A percentile compares a stretch with the other conserved stretches of the same genome.
These are phyloP conservation scores for Drosophila kanapiae DNA, from an alignment of 1,140 invertebrate species.

Conservation along the genomic window DNA sequence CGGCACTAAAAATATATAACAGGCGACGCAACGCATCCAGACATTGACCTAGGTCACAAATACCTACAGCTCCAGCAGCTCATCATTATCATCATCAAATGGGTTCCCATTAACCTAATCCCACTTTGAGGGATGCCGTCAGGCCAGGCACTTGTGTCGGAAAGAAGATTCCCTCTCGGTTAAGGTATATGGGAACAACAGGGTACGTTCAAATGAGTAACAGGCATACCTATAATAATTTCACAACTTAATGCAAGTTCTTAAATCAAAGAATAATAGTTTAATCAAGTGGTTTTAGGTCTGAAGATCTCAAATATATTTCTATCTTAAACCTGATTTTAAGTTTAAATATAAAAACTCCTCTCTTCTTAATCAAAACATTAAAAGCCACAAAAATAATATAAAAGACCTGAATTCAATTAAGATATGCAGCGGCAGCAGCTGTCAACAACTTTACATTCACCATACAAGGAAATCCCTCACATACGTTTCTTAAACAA, in stretches of 20 bases:
- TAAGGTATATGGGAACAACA: constrained; percentile 21
- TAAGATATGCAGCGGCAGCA: constrained; percentile 15
- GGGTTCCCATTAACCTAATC: constrained; percentile 46
- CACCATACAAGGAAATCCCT: constrained; percentile 16
- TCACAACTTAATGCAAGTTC: background rate
- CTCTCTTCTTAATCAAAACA: constrained; percentile 17
- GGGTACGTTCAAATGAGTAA: constrained; percentile 6
- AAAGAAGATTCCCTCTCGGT: constrained; percentile 35
- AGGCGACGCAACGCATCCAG: constrained; percentile 38
- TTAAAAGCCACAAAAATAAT: constrained; percentile 23
- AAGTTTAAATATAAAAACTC: constrained; percentile 7
- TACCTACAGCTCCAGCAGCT: constrained; percentile 3
- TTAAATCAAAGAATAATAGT: background rate
- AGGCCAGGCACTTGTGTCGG: constrained; percentile 9
- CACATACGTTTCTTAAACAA: constrained; percentile 1
- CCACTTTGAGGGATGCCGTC: constrained; percentile 29
- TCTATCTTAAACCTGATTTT: constrained; percentile 7
- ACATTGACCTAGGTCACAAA: constrained; percentile 69
- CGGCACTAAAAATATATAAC: constrained; percentile 57
- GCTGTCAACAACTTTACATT: constrained; percentile 31
- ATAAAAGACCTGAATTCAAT: constrained; percentile 28
- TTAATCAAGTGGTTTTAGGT: no score
- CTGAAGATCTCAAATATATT: background rate
- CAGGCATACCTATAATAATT: background rate
- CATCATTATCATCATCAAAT: constrained; percentile 14